Evolutionary conservation across 2,113 vertebrate genomes (phyloP).

Genomic region (Pogonocichla stellata): DNA sequence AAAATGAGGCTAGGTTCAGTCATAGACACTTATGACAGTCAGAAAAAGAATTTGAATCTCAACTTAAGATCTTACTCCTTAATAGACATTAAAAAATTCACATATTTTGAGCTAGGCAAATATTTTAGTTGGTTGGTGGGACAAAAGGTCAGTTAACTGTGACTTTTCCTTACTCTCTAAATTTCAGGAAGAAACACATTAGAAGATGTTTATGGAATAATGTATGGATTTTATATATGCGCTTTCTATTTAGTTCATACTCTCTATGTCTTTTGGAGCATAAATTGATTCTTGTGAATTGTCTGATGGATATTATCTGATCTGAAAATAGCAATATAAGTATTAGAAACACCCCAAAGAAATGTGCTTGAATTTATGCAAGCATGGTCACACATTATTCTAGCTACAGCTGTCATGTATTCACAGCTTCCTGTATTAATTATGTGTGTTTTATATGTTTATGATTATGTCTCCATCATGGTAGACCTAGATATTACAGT

Average conservation of each 20-base stretch:
- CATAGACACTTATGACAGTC: neutral
- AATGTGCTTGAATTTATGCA: neutral
- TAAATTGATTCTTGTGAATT: neutral
- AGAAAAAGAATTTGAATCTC: neutral
- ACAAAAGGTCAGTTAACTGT: neutral
- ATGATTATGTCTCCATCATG: neutral
- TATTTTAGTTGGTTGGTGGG: neutral
- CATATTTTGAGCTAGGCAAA: neutral
- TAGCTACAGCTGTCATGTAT: neutral
- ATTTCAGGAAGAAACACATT: constrained; percentile 23
- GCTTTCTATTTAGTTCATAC: neutral
- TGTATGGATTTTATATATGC: neutral
- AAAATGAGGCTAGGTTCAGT: neutral
- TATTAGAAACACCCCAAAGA: neutral
- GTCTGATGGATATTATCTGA: neutral
- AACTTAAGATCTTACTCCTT: neutral
- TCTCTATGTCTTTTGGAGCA: neutral
- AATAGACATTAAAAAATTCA: neutral
- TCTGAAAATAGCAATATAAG: neutral
- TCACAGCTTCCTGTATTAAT: neutral
- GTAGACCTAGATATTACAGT: neutral
- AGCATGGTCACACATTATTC: neutral
- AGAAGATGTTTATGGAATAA: neutral
- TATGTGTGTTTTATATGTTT: neutral
- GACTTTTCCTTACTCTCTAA: neutral